Percentiles rank a stretch among this genome's conserved stretches.
phyloP scores from a whole-genome alignment of 2,113 vertebrate species.

The Tapirus terrestris region DNA sequence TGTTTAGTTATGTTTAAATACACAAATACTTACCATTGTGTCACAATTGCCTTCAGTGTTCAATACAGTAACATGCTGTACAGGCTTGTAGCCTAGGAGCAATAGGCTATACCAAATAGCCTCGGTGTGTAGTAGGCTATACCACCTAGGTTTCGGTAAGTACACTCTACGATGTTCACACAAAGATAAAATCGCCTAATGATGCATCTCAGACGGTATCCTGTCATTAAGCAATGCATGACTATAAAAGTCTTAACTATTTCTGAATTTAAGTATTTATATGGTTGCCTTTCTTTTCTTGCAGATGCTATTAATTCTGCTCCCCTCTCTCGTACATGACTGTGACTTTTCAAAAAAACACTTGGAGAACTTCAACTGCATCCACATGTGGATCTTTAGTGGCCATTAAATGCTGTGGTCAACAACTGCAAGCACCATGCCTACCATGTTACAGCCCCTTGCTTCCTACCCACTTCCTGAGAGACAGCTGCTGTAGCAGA shows the following conservation, averaged over 20 bases:
- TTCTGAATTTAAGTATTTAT: slow-evolving; percentile 16
- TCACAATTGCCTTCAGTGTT: too few species aligned
- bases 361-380: not conserved
- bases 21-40: too few species aligned
- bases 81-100: too few species aligned
- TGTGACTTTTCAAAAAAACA: not conserved
- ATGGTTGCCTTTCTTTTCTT: not conserved
- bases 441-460: not conserved
- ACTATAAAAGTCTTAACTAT: not conserved
- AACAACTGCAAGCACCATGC: not conserved
- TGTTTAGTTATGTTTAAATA: too few species aligned
- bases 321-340: not conserved
- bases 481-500: not conserved
- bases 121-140: too few species aligned
- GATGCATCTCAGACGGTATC: too few species aligned
- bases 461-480: not conserved
- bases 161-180: too few species aligned
- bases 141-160: too few species aligned
- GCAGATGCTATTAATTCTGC: not conserved
- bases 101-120: too few species aligned
- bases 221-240: too few species aligned
- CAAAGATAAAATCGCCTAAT: too few species aligned
- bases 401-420: not conserved
- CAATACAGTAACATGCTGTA: too few species aligned
- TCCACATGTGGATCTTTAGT: not conserved